Percentiles rank a stretch among this genome's conserved stretches.
These are phyloP conservation scores for Bufo gargarizans DNA, from an alignment of 2,113 vertebrate species.

Conservation along the genomic window DNA sequence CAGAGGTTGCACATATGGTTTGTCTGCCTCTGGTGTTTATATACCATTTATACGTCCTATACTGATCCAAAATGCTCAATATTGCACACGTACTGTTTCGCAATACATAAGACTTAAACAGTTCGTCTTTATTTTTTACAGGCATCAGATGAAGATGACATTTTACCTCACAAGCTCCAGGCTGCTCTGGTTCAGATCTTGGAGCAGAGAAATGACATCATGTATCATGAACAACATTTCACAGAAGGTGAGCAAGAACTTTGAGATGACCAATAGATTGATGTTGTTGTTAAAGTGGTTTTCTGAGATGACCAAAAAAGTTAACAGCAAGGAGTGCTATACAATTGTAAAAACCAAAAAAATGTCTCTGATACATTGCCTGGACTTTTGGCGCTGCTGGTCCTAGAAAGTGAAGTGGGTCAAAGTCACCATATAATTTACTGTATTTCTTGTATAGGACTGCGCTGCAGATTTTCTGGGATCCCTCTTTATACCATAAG, in stretches of 20 bases:
- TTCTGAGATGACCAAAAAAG: too few relatives aligned
- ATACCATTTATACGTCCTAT: neutral
- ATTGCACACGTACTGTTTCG: neutral
- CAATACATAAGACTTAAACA: neutral
- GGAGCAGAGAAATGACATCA: constrained; percentile 85
- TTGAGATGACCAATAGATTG: neutral
- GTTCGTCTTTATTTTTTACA: constrained; percentile 60
- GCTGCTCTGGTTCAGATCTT: constrained; percentile 90
- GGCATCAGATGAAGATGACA: constrained; percentile 93
- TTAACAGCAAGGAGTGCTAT: too few relatives aligned
- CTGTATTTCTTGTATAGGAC: too few relatives aligned
- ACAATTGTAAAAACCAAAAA: too few relatives aligned
- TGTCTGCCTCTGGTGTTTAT: too few relatives aligned
- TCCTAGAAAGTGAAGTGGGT: too few relatives aligned
- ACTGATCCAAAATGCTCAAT: neutral
- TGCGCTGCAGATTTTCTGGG: too few relatives aligned
- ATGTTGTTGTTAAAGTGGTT: neutral
- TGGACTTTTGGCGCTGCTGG: too few relatives aligned
- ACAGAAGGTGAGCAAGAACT: constrained; percentile 72
- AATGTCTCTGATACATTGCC: too few relatives aligned
- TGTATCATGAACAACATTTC: constrained; percentile 73
- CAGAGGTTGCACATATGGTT: too few relatives aligned
- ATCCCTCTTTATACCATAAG: too few relatives aligned
- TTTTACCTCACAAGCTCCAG: constrained; percentile 93
- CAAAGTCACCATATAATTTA: too few relatives aligned